Percentiles rank a stretch among this genome's conserved stretches.
Conservation (phyloP, 2,888 invertebrate genomes). For the Trissoscelio sp. region DNA sequence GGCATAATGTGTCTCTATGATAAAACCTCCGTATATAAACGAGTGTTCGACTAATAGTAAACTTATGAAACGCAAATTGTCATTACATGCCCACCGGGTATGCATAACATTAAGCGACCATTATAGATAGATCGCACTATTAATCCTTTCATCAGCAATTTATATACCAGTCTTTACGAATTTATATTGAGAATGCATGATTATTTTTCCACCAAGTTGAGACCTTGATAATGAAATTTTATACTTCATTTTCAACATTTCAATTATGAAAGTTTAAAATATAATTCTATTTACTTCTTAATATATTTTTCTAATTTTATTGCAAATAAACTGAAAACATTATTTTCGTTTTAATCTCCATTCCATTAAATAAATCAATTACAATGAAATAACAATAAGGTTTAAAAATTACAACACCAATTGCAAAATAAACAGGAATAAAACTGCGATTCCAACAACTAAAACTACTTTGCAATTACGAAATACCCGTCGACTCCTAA, state of each 20-base stretch:
- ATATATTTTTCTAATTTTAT: too few species aligned
- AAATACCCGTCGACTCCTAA: conserved; percentile 11
- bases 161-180: conserved; percentile 16
- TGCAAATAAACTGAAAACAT: too few species aligned
- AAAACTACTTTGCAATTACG: conserved; percentile 9
- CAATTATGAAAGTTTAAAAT: too few species aligned
- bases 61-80: conserved; percentile 56
- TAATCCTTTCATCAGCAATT: conserved; percentile 53
- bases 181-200: conserved; percentile 14
- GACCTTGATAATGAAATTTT: conserved; percentile 50
- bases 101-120: conserved; percentile 53
- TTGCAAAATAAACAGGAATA: too few species aligned
- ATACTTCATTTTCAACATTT: conserved; percentile 12
- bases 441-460: too few species aligned
- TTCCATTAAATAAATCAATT: too few species aligned
- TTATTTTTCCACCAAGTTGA: conserved; percentile 34
- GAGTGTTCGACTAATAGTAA: conserved; percentile 54
- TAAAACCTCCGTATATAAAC: conserved; percentile 56
- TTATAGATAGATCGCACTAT: conserved; percentile 49
- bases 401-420: too few species aligned
- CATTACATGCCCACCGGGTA: conserved; percentile 40
- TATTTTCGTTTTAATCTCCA: too few species aligned
- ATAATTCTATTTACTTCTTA: too few species aligned
- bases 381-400: too few species aligned
- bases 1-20: conserved; percentile 44